phyloP scores from a whole-genome alignment of 2,113 vertebrate genomes.

The Junco hyemalis region DNA sequence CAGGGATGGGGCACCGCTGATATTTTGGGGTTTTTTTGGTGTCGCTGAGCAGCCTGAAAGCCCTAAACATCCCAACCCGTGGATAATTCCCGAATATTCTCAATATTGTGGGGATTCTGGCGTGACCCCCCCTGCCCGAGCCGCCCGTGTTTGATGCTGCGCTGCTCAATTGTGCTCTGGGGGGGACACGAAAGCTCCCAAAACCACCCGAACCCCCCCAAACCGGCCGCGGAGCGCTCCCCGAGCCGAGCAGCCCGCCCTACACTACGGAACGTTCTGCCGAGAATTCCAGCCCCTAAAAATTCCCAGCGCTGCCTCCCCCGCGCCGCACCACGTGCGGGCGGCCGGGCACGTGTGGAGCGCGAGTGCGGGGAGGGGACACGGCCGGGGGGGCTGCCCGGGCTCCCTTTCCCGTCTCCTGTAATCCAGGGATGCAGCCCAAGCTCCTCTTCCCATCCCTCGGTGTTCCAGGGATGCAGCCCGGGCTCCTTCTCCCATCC shows the following conservation, averaged over 20 bases:
- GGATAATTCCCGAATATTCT: not conserved
- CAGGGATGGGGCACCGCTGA: not conserved
- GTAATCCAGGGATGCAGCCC: too few species aligned
- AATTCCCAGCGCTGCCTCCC: not conserved
- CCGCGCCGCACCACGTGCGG: not conserved
- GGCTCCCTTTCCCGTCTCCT: not conserved
- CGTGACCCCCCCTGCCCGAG: not conserved
- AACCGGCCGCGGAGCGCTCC: rapidly evolving
- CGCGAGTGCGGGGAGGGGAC: not conserved
- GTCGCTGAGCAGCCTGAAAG: not conserved
- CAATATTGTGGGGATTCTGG: not conserved
- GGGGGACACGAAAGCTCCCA: not conserved
- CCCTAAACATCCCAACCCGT: not conserved
- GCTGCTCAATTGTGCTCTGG: not conserved
- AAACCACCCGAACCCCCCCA: rapidly evolving
- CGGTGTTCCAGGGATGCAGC: too few species aligned
- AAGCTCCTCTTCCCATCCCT: too few species aligned
- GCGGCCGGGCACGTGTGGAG: not conserved
- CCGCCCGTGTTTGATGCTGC: not conserved
- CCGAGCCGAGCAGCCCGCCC: not conserved
- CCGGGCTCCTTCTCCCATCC: too few species aligned
- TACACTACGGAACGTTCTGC: not conserved
- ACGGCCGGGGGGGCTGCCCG: not conserved
- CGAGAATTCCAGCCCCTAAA: not conserved
- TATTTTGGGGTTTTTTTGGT: not conserved